These are phyloP conservation scores for Brachypterus glaber DNA, from an alignment of 2,888 invertebrate genomes.

Conservation along the genomic window DNA sequence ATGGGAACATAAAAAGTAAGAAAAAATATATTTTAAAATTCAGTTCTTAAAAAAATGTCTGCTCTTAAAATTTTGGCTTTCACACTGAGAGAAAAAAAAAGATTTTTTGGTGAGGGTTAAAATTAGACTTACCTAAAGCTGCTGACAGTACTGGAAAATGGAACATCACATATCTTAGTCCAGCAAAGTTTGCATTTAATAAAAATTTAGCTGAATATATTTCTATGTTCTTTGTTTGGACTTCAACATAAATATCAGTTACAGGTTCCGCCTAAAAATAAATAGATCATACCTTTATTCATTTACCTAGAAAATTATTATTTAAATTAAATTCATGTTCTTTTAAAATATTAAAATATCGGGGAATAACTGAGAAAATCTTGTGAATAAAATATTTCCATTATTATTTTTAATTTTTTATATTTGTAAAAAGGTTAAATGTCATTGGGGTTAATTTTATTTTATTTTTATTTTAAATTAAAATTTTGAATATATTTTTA, in stretches of 20 bases:
- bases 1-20: too few relatives aligned
- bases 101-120: too few relatives aligned
- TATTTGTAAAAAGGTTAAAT: too few relatives aligned
- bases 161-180: constrained; percentile 84
- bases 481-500: too few relatives aligned
- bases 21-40: too few relatives aligned
- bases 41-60: too few relatives aligned
- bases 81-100: too few relatives aligned
- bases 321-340: too few relatives aligned
- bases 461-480: constrained; percentile 2
- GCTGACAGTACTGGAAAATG: constrained; percentile 84
- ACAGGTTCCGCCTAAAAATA: constrained; percentile 46
- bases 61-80: too few relatives aligned
- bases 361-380: neutral
- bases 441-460: too few relatives aligned
- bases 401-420: constrained; percentile 2
- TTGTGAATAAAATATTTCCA: neutral
- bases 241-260: constrained; percentile 72
- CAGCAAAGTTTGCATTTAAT: constrained; percentile 81
- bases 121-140: constrained; percentile 59
- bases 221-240: constrained; percentile 74
- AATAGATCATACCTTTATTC: too few relatives aligned
- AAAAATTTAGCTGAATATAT: constrained; percentile 74
- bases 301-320: too few relatives aligned
- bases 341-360: constrained; percentile 36